Evolutionary conservation across 2,113 vertebrate species (phyloP), one percentile per base, ranked within the genome.

Genomic region (Porphyrio hochstetteri): DNA sequence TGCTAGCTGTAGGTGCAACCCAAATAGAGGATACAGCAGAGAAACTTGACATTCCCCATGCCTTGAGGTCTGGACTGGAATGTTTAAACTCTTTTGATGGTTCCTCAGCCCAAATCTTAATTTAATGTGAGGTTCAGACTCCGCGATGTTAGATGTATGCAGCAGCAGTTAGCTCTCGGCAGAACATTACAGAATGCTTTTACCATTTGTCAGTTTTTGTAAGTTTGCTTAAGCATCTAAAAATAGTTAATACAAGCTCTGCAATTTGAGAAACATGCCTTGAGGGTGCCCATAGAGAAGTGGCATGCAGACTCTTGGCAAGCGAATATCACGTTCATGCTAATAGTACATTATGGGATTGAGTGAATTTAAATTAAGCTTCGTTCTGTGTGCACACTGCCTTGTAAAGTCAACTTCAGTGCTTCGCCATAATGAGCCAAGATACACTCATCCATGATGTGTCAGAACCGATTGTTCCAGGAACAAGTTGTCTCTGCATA

Each of bases 321-420:
- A 77, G 79, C 52, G 92, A 90, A n/a, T 31, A 87, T 13, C 80
- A 91, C 38, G 33, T 78, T 91, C 82, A 96, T 86, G 86, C 61
- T 97, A 90, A 90, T 84, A 60, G 60, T 40, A 90, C 93, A 93
- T 95, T 96, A 95, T 36, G 50, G 50, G 92, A 96, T 94, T 93
- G 90, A 90, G 69, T 3, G 5, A 92, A 94, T 94, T 96, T 95
- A 94, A 95, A 96, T 93, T 77, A 86, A 80, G 69, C 90, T 90
- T 92, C 80, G 91, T 88, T 94, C 60, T 94, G 69, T 90, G 70
- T 79, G 90, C 90, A 88, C 64, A 76, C 82, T 96, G 88, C 94
- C 96, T 96, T 96, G 92, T 96, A 96, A 96, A 97, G 93, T 95
- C 92, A 97, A 84, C 90, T 82, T 71, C 88, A 95, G 82, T 60